A percentile compares a stretch with the other conserved stretches of the same genome.
Evolutionary conservation across 1,140 invertebrate genomes (phyloP).

Genomic region (Diabrotica virgifera): DNA sequence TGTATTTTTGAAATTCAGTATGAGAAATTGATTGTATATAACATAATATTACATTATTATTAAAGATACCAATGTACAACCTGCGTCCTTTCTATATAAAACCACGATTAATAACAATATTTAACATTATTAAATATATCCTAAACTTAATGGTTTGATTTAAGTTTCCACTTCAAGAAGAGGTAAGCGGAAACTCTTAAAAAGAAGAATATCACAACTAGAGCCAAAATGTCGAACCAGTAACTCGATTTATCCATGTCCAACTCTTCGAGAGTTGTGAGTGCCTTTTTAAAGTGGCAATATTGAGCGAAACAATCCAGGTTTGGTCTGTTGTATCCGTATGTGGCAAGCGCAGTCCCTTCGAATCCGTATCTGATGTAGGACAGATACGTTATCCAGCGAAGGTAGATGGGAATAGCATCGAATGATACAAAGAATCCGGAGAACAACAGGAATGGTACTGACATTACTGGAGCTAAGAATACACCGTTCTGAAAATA

Average conservation of each 20-base stretch:
- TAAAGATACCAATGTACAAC: too few species aligned
- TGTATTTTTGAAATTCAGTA: too few species aligned
- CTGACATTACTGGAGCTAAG: constrained; percentile 91
- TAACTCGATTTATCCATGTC: constrained; percentile 78
- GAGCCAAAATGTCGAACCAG: constrained; percentile 74
- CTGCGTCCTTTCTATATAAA: too few species aligned
- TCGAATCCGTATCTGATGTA: constrained; percentile 96
- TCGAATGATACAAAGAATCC: constrained; percentile 98
- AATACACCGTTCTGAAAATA: constrained; percentile 85
- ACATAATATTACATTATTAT: too few species aligned
- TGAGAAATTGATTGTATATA: too few species aligned
- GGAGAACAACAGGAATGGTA: constrained; percentile 90
- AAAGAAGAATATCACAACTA: constrained; percentile 84
- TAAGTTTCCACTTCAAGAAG: constrained; percentile 87
- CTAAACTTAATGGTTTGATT: constrained; percentile 63
- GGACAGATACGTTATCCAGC: constrained; percentile 94
- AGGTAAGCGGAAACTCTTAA: constrained; percentile 84
- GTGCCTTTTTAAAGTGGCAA: constrained; percentile 87
- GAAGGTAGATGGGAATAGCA: constrained; percentile 89
- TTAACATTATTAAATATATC: too few species aligned
- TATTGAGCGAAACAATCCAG: constrained; percentile 74
- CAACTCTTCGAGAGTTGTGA: constrained; percentile 87
- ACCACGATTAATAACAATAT: too few species aligned
- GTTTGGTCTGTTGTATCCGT: constrained; percentile 78
- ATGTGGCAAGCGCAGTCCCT: constrained; percentile 89